Percentiles rank a stretch among this genome's conserved stretches.
These are phyloP conservation scores for Pelochelys cantorii DNA, from an alignment of 2,797 vertebrate genomes.

Conservation along the genomic window DNA sequence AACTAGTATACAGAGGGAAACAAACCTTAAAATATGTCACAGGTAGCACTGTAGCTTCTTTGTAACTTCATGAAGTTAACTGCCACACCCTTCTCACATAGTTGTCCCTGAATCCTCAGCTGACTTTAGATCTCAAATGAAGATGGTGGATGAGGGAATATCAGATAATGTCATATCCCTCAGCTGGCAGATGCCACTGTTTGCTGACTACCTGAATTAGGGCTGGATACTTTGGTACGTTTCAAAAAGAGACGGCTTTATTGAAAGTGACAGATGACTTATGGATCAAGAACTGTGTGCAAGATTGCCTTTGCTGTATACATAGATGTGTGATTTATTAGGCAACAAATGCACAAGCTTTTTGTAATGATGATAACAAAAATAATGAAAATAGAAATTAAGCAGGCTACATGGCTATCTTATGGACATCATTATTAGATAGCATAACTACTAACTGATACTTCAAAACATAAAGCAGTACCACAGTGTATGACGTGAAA, in stretches of 20 bases:
- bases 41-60: not conserved
- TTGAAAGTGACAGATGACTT: constrained; percentile 55
- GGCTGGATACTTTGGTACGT: constrained; percentile 29
- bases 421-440: not conserved
- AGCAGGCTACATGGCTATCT: accelerated
- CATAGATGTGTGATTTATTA: constrained; percentile 1
- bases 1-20: not conserved
- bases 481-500: not conserved
- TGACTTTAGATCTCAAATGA: constrained; percentile 34
- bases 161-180: constrained; percentile 24
- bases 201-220: constrained; percentile 69
- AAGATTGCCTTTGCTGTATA: constrained; percentile 52
- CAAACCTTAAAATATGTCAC: not conserved
- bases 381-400: not conserved
- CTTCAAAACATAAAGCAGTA: not conserved
- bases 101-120: not conserved
- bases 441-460: not conserved
- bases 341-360: not conserved
- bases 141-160: not conserved
- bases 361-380: not conserved
- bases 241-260: constrained; percentile 53
- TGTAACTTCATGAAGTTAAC: not conserved
- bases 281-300: constrained; percentile 37
- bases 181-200: constrained; percentile 47
- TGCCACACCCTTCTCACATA: not conserved